Conservation (phyloP, 2,113 vertebrate genomes). For the Propithecus coquereli region DNA sequence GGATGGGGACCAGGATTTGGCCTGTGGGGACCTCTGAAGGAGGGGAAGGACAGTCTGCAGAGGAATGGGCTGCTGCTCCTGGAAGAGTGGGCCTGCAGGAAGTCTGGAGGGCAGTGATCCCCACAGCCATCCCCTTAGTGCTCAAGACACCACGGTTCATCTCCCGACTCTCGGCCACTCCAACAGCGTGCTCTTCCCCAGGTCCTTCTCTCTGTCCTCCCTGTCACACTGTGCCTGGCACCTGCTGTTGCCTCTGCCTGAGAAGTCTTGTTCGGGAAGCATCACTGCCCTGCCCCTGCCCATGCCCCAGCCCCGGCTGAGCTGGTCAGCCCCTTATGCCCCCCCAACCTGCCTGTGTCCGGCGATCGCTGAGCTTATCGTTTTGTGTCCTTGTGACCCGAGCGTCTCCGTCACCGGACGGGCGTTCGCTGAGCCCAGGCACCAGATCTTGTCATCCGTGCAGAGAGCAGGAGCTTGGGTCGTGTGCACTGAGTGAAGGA, state of each 20-base stretch:
- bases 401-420: background rate
- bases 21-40: background rate
- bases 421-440: background rate
- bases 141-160: rapidly evolving
- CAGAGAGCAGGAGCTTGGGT: background rate
- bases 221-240: background rate
- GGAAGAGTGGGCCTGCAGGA: background rate
- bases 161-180: background rate
- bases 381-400: background rate
- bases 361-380: background rate
- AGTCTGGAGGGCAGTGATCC: background rate
- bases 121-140: background rate
- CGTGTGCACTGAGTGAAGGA: background rate
- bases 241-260: background rate
- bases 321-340: background rate
- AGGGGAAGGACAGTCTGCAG: background rate
- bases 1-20: background rate
- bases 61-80: background rate
- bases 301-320: background rate
- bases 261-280: background rate
- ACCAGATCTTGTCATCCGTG: background rate
- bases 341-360: background rate
- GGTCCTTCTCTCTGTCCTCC: background rate
- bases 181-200: background rate
- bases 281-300: too few species aligned